Conservation (phyloP, 64 coral and sea anemone genomes). For the Actinia tenebrosa region DNA sequence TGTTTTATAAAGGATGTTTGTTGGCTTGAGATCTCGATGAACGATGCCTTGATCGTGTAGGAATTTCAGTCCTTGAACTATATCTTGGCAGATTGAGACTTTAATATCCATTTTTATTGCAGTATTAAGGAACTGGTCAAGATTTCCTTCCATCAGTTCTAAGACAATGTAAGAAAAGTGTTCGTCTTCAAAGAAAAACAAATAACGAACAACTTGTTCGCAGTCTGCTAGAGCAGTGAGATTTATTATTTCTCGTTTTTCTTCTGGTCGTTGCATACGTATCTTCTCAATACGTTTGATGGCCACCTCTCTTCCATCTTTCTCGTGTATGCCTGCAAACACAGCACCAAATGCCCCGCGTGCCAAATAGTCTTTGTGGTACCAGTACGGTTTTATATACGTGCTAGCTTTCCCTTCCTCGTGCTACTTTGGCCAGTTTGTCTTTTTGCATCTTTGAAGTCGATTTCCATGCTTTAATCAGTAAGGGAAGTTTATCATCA, state of each 20-base stretch:
- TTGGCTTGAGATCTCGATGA: constrained; percentile 33
- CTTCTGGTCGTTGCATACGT: constrained; percentile 3
- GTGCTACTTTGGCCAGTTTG: not conserved
- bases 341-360: not conserved
- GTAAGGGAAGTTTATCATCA: not conserved
- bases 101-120: not conserved
- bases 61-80: not conserved
- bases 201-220: constrained; percentile 46
- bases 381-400: not conserved
- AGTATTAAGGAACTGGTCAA: not conserved
- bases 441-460: not conserved
- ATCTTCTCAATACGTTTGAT: not conserved
- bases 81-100: constrained; percentile 30
- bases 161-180: constrained; percentile 50
- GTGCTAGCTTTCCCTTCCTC: not conserved
- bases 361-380: not conserved
- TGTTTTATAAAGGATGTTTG: constrained; percentile 22
- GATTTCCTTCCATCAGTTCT: constrained; percentile 69
- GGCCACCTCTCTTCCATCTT: constrained; percentile 13
- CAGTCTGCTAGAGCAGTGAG: constrained; percentile 25
- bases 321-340: constrained; percentile 8
- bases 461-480: not conserved
- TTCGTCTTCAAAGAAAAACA: not conserved
- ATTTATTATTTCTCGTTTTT: constrained; percentile 15
- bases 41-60: constrained; percentile 30